These are phyloP conservation scores for Enteromius viviparus DNA, from an alignment of 2,797 vertebrate genomes.

Conservation along the genomic window DNA sequence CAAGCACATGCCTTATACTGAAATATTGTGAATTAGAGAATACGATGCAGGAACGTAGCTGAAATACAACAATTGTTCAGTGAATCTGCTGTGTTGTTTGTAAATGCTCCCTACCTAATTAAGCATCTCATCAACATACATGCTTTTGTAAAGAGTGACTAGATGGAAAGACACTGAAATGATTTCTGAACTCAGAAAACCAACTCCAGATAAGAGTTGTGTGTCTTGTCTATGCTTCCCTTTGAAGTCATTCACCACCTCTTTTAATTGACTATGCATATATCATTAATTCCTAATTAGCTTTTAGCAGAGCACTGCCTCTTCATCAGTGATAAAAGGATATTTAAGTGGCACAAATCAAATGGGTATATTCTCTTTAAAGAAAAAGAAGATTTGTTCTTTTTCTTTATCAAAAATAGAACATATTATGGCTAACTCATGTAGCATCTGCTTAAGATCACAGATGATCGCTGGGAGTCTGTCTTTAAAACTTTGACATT, in stretches of 20 bases:
- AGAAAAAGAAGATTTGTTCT: background rate
- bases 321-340: constrained; percentile 21
- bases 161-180: constrained; percentile 6
- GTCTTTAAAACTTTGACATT: no score
- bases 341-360: constrained; percentile 34
- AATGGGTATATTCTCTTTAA: constrained; percentile 5
- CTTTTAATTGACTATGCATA: constrained; percentile 46
- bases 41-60: background rate
- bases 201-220: constrained; percentile 2
- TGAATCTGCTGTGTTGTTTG: background rate
- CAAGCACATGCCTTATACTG: no score
- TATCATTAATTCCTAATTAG: constrained; percentile 55
- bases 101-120: constrained; percentile 20
- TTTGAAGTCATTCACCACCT: constrained; percentile 26
- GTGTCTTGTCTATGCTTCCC: background rate
- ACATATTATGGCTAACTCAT: background rate
- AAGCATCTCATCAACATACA: constrained; percentile 33
- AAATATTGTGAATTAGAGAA: background rate
- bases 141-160: constrained; percentile 37
- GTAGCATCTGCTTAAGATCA: no score
- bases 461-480: no score
- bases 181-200: constrained; percentile 19
- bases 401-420: background rate
- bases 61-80: background rate
- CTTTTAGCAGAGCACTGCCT: constrained; percentile 26